phyloP scores from a whole-genome alignment of 2,888 invertebrate species.

The Eucera pruinosa region DNA sequence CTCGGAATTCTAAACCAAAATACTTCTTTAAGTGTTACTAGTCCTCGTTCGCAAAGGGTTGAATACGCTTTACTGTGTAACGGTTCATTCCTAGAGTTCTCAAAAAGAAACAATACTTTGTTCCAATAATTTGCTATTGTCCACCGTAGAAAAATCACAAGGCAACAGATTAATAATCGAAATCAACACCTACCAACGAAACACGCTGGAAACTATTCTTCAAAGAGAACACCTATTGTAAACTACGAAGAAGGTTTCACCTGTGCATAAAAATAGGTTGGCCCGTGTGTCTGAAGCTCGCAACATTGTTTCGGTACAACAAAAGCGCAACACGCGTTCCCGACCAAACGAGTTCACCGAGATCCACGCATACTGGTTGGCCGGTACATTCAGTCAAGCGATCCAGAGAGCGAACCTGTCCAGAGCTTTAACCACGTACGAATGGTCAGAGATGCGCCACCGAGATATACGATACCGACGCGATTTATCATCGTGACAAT shows the following conservation, averaged over 20 bases:
- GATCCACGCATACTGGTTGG: slow-evolving; percentile 38
- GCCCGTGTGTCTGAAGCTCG: slow-evolving; percentile 26
- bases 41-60: too few relatives aligned
- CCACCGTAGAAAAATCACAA: too few relatives aligned
- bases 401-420: neutral
- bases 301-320: slow-evolving; percentile 53
- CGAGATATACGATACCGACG: slow-evolving; percentile 65
- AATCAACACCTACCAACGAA: too few relatives aligned
- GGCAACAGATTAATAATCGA: too few relatives aligned
- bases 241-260: neutral
- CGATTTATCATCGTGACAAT: slow-evolving; percentile 76
- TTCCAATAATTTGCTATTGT: too few relatives aligned
- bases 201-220: too few relatives aligned
- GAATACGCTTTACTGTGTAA: too few relatives aligned
- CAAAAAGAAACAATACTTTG: too few relatives aligned
- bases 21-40: too few relatives aligned
- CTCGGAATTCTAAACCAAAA: too few relatives aligned
- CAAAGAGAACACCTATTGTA: too few relatives aligned
- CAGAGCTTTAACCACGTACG: slow-evolving; percentile 53
- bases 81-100: too few relatives aligned
- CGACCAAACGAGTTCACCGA: slow-evolving; percentile 43
- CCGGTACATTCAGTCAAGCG: slow-evolving; percentile 32
- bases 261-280: slow-evolving; percentile 31
- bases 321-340: slow-evolving; percentile 55
- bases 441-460: slow-evolving; percentile 58